phyloP scores from a whole-genome alignment of 1,140 invertebrate species.

The Pogonus chalceus region DNA sequence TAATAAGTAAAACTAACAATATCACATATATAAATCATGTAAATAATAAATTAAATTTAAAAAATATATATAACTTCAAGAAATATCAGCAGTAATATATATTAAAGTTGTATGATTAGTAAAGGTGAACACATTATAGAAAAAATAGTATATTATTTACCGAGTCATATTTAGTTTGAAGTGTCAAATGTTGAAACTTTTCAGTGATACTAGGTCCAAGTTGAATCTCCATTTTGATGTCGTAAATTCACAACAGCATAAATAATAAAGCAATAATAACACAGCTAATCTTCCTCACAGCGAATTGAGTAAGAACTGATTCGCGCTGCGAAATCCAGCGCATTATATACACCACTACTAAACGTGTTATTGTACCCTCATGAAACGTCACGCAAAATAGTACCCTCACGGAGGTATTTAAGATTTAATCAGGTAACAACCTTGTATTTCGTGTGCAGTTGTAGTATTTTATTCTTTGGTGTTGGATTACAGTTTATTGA shows the following conservation, averaged over 20 bases:
- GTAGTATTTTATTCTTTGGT: no score
- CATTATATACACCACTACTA: no score
- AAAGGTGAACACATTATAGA: background rate
- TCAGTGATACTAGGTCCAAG: background rate
- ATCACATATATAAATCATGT: no score
- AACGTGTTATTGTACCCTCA: background rate
- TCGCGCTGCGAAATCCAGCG: no score
- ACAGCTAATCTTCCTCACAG: background rate
- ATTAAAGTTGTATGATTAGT: background rate
- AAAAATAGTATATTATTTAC: constrained; percentile 1
- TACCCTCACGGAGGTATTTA: background rate
- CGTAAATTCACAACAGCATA: background rate
- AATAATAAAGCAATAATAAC: background rate
- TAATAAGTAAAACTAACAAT: no score
- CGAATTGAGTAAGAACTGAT: background rate
- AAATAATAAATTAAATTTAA: no score
- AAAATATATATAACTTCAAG: no score
- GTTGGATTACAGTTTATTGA: no score
- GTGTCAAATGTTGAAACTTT: background rate
- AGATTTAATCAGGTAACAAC: no score
- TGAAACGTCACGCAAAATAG: background rate
- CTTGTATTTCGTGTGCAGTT: no score
- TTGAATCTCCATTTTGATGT: background rate
- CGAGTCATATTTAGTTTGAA: background rate
- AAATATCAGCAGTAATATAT: no score